Percentiles rank a stretch among this genome's conserved stretches.
These are phyloP conservation scores for Xylocampa areola DNA, from an alignment of 2,888 invertebrate genomes.

Conservation along the genomic window DNA sequence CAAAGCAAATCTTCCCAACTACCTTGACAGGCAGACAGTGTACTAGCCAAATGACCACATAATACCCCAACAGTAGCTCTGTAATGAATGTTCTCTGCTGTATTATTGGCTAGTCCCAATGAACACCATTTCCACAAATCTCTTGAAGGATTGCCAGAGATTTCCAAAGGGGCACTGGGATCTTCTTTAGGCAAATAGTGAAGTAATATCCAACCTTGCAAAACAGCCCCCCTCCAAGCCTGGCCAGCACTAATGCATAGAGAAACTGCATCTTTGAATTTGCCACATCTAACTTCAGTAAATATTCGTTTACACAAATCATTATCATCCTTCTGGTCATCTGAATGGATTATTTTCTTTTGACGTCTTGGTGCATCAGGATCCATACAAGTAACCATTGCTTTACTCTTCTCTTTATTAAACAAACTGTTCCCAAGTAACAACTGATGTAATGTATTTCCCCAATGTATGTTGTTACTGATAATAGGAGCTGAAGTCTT, in stretches of 20 bases:
- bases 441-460: slow-evolving; percentile 96
- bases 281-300: slow-evolving; percentile 95
- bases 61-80: slow-evolving; percentile 93
- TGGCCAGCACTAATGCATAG: slow-evolving; percentile 96
- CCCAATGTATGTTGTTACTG: slow-evolving; percentile 94
- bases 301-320: slow-evolving; percentile 91
- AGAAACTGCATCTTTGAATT: slow-evolving; percentile 95
- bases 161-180: slow-evolving; percentile 84
- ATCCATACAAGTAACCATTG: slow-evolving; percentile 93
- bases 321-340: slow-evolving; percentile 94
- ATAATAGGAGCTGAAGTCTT: slow-evolving; percentile 82
- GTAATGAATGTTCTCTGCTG: slow-evolving; percentile 88
- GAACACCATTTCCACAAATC: slow-evolving; percentile 94
- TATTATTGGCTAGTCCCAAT: slow-evolving; percentile 90
- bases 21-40: slow-evolving; percentile 93
- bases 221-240: slow-evolving; percentile 96
- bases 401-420: slow-evolving; percentile 81
- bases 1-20: slow-evolving; percentile 97
- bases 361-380: slow-evolving; percentile 97
- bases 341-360: slow-evolving; percentile 94
- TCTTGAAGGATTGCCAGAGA: slow-evolving; percentile 95
- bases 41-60: slow-evolving; percentile 94
- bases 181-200: slow-evolving; percentile 95
- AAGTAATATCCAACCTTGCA: slow-evolving; percentile 97
- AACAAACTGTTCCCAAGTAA: slow-evolving; percentile 86